These are phyloP conservation scores for Toxotes jaculatrix DNA, from an alignment of 2,113 vertebrate species.

Conservation along the genomic window DNA sequence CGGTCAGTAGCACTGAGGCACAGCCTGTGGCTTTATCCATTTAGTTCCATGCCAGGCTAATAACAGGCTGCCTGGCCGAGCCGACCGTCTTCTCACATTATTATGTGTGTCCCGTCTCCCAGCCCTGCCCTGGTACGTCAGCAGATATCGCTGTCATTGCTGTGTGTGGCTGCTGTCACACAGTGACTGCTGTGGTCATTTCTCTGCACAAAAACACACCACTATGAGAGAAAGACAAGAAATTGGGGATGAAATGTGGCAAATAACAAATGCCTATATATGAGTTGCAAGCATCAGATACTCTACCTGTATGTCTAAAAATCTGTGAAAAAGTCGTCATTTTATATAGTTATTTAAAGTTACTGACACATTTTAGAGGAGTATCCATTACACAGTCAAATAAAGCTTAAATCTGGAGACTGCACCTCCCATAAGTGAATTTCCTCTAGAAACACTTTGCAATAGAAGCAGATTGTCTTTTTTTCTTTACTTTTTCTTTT, in stretches of 20 bases:
- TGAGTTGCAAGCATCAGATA: neutral
- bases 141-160: conserved; percentile 64
- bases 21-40: conserved; percentile 40
- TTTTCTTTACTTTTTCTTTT: neutral
- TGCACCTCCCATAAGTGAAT: neutral
- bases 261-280: neutral
- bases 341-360: neutral
- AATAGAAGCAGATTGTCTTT: neutral
- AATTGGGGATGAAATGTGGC: neutral
- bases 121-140: conserved; percentile 63
- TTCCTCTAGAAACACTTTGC: neutral
- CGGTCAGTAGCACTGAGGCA: conserved; percentile 9
- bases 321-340: neutral
- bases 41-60: conserved; percentile 48
- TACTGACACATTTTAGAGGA: no score
- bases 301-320: neutral
- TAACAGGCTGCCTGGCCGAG: conserved; percentile 51
- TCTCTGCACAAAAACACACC: conserved; percentile 6
- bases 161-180: conserved; percentile 35
- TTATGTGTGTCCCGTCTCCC: conserved; percentile 58
- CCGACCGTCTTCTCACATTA: conserved; percentile 60
- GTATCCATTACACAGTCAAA: no score
- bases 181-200: conserved; percentile 16
- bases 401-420: neutral
- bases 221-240: neutral